These are phyloP conservation scores for Sweltsa coloradensis DNA, from an alignment of 1,140 invertebrate genomes.

Conservation along the genomic window DNA sequence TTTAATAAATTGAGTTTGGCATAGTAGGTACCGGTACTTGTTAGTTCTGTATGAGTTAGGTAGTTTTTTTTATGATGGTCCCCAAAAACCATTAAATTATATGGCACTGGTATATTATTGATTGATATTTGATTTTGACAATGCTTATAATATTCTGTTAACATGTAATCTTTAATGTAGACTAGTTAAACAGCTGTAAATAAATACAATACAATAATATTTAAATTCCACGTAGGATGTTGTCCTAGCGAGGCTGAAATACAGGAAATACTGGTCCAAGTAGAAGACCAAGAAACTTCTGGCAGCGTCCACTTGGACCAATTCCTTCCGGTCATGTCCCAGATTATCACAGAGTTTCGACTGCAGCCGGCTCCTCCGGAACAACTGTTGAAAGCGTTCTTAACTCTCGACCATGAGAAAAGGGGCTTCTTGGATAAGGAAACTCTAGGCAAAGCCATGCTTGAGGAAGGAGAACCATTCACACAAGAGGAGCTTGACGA, in stretches of 20 bases:
- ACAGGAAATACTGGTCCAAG: conserved; percentile 65
- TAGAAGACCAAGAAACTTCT: conserved; percentile 63
- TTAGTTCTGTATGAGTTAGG: no score
- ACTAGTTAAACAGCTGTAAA: no score
- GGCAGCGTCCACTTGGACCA: conserved; percentile 50
- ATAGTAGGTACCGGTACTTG: no score
- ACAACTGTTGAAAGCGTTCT: conserved; percentile 68
- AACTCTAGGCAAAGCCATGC: conserved; percentile 54
- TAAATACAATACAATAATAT: no score
- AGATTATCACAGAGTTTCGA: conserved; percentile 56
- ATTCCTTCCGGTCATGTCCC: conserved; percentile 55
- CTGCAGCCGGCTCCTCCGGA: conserved; percentile 69
- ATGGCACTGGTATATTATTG: no score
- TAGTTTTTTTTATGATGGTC: no score
- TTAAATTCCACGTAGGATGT: conserved; percentile 46
- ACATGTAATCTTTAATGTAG: no score
- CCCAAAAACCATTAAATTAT: no score
- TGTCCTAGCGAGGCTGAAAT: conserved; percentile 77
- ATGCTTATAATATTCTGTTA: no score
- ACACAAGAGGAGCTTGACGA: conserved; percentile 78
- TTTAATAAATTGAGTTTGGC: no score
- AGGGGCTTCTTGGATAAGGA: conserved; percentile 58
- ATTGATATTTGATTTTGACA: no score
- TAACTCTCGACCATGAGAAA: conserved; percentile 62
- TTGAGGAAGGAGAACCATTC: conserved; percentile 77